Evolutionary conservation across 2,797 vertebrate species (phyloP).

Genomic region (Argya squamiceps): DNA sequence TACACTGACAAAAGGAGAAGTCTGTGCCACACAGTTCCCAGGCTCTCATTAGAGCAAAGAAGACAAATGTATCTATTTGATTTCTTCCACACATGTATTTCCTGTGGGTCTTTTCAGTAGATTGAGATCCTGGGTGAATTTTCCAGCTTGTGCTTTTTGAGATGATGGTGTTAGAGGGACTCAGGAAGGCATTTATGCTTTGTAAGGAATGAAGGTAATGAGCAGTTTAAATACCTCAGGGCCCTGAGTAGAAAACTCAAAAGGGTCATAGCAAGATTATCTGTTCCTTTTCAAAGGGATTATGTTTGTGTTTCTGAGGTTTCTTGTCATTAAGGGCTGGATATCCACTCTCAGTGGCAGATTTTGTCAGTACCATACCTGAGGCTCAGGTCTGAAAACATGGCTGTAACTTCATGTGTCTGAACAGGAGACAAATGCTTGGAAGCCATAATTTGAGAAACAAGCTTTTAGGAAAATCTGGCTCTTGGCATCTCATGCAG

Average conservation of each 20-base stretch:
- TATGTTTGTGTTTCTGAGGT: background rate
- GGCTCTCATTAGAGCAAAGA: background rate
- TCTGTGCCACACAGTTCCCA: background rate
- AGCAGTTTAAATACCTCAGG: background rate
- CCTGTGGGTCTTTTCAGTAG: background rate
- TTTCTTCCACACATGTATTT: background rate
- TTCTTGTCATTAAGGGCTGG: background rate
- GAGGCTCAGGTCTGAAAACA: background rate
- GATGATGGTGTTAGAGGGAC: background rate
- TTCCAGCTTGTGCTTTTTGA: background rate
- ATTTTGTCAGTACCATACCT: background rate
- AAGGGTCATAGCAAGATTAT: background rate
- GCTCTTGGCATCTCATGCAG: background rate
- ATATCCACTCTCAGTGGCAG: background rate
- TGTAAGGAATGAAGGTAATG: background rate
- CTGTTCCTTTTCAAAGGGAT: background rate
- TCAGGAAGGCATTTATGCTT: background rate
- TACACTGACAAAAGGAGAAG: background rate
- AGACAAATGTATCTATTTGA: background rate
- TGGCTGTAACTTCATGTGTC: accelerated
- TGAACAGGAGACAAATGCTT: background rate
- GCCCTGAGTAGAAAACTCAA: background rate
- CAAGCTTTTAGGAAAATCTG: background rate
- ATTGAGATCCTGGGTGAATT: background rate
- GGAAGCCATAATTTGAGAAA: background rate